Conservation (phyloP, 2,888 invertebrate genomes). For the Strigamia maritima region DNA sequence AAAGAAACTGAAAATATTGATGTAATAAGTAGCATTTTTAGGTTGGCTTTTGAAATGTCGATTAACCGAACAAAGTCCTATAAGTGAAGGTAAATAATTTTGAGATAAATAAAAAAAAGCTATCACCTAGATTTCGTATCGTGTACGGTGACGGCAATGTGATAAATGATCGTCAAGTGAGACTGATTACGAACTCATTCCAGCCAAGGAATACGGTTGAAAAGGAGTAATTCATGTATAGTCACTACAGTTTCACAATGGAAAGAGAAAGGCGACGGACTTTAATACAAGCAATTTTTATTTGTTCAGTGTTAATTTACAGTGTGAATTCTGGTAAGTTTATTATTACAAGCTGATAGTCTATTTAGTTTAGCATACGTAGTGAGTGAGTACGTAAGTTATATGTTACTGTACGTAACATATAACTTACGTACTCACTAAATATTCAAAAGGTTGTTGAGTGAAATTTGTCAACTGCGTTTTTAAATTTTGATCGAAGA, state of each 20-base stretch:
- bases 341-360: no score
- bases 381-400: no score
- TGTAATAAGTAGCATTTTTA: no score
- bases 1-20: no score
- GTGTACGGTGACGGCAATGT: neutral
- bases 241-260: neutral
- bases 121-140: neutral
- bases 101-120: neutral
- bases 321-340: neutral
- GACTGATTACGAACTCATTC: neutral
- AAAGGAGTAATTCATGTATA: neutral
- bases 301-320: neutral
- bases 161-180: neutral
- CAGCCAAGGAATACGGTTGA: neutral
- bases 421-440: no score
- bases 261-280: neutral
- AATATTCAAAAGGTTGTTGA: no score
- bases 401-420: no score
- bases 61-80: neutral
- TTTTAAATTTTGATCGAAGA: no score
- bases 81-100: neutral
- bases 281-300: neutral
- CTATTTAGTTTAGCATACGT: no score
- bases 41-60: neutral
- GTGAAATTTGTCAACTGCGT: no score